Evolutionary conservation across 2,797 vertebrate species (phyloP).

Genomic region (Pangasius djambal): DNA sequence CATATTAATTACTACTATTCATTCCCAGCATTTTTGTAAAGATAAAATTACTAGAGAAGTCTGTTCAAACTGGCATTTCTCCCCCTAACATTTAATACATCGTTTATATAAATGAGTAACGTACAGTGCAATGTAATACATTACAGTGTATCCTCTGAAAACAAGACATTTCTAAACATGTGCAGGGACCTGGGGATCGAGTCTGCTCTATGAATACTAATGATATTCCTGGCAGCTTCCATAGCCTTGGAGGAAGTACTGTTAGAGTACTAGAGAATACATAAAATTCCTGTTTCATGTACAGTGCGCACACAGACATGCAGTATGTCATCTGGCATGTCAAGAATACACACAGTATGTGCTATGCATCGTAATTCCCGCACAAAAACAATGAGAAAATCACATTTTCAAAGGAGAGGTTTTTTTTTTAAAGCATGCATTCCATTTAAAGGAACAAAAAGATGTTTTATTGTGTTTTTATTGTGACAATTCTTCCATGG

Average conservation of each 20-base stretch:
- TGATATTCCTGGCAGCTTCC: conserved; percentile 5
- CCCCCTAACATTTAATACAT: not conserved
- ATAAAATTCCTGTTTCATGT: not conserved
- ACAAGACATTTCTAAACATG: conserved; percentile 30
- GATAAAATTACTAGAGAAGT: not conserved
- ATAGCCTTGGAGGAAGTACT: conserved; percentile 19
- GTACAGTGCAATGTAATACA: not conserved
- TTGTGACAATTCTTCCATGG: conserved; percentile 44
- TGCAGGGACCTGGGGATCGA: conserved; percentile 12
- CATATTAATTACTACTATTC: conserved; percentile 1
- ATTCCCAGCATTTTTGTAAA: not conserved
- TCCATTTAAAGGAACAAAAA: conserved; percentile 50
- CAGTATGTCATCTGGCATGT: conserved; percentile 10
- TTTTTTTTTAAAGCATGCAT: conserved; percentile 35
- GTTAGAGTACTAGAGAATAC: conserved; percentile 4
- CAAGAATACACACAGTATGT: conserved; percentile 5
- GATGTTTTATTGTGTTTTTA: conserved; percentile 41
- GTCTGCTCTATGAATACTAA: conserved; percentile 19
- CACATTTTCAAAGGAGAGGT: not conserved
- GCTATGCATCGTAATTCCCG: conserved; percentile 4
- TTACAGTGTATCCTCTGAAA: not conserved
- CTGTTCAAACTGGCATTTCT: not conserved
- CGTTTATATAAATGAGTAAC: conserved; percentile 9
- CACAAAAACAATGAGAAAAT: not conserved
- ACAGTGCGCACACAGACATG: not conserved